Base-by-base conservation (phyloP, 2,797 vertebrate genomes). In the Coregonus suidteri region DNA sequence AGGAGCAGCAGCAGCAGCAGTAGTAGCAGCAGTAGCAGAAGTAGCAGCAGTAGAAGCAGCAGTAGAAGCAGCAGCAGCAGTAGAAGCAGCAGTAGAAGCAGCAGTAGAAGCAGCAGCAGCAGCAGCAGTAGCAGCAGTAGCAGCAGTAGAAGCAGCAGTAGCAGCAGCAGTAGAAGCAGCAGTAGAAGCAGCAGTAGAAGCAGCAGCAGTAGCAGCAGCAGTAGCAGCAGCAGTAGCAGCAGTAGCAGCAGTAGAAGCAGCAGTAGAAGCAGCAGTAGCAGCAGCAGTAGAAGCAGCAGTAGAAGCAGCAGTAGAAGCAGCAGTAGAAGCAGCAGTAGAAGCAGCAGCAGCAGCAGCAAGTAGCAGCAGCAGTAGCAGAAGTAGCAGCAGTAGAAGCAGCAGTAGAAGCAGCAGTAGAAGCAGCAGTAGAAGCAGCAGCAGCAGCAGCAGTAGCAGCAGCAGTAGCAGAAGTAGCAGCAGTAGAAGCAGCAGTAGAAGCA, bases 1-100 rank as follows among this genome's bases (percentile, higher is more conserved):
- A n/a, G n/a, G n/a, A 83, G 82, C 84, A 76, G 85, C 81, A 82
- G 37, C 82, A 77, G 78, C 75, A 74, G 13, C 4, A 41, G 20
- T 25, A 2, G 15, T n/a, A 9, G 41, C 7, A 41, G 41, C 0
- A 41, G 41, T 0, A 41, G 7, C n/a, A n/a, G n/a, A n/a, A n/a
- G n/a, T n/a, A n/a, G n/a, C n/a, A 47, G 89, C 85, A 88, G n/a
- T n/a, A n/a, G n/a, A n/a, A n/a, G 86, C 41, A 0, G 41, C 7
- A 47, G 41, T 7, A 47, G 41, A 1, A 9, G 41, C 7, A 47
- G 41, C 0, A 9, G 41, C 0, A 47, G 41, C 2, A 41, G 41
- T 0, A 41, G 41, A 0, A 9, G 41, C 7, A 41, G 41, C 0
- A 41, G 41, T 0, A 41, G 7, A 0, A 41, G 6, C 1, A 41